phyloP scores from a whole-genome alignment of 2,113 vertebrate species.

The Actinemys pallida region DNA sequence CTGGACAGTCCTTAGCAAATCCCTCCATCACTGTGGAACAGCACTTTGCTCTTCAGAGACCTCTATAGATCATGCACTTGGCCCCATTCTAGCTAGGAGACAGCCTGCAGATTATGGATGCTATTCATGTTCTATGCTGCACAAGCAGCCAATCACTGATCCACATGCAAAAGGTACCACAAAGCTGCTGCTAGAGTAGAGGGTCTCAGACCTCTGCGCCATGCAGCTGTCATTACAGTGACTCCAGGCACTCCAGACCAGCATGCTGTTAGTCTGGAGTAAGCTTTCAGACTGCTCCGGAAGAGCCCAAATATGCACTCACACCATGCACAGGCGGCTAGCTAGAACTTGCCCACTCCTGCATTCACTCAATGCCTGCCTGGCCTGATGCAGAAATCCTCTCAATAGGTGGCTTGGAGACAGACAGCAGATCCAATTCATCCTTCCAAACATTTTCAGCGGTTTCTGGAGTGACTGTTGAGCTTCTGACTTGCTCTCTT shows the following conservation, averaged over 20 bases:
- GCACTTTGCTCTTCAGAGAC: background rate
- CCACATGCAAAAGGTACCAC: background rate
- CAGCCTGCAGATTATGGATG: background rate
- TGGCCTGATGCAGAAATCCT: slow-evolving; percentile 94
- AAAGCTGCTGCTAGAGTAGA: background rate
- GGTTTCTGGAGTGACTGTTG: slow-evolving; percentile 70
- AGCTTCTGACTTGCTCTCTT: slow-evolving; percentile 76
- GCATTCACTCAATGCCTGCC: slow-evolving; percentile 83
- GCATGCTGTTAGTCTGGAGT: slow-evolving; percentile 67
- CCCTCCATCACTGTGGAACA: background rate
- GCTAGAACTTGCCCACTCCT: slow-evolving; percentile 11
- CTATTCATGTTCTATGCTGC: background rate
- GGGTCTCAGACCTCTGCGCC: background rate
- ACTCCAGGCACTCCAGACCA: background rate
- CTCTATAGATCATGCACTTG: background rate
- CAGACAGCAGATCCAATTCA: slow-evolving; percentile 37
- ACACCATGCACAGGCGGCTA: slow-evolving; percentile 42
- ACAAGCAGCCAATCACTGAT: background rate
- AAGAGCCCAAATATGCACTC: background rate
- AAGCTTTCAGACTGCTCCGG: background rate
- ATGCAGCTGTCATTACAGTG: background rate
- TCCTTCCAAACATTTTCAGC: slow-evolving; percentile 63
- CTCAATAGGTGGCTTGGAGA: slow-evolving; percentile 77
- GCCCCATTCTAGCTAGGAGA: background rate
- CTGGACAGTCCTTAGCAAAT: background rate